A percentile compares a stretch with the other conserved stretches of the same genome.
Evolutionary conservation across 2,113 vertebrate genomes (phyloP).

Genomic region (Odocoileus hemionus): DNA sequence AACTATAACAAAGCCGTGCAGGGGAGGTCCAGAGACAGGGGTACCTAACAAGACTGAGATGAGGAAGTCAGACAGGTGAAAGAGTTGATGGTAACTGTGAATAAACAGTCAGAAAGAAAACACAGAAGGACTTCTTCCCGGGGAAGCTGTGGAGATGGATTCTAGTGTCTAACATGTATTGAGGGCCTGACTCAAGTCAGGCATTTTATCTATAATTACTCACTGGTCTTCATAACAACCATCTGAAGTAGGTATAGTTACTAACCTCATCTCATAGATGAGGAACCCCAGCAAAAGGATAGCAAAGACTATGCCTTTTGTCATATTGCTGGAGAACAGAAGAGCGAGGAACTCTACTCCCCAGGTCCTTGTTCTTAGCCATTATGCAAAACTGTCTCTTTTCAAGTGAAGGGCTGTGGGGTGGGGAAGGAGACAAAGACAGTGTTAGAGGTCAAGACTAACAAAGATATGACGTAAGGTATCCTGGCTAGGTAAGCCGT

Average conservation of each 20-base stretch:
- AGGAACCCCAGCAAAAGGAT: not conserved
- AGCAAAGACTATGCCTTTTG: not conserved
- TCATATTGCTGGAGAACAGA: not conserved
- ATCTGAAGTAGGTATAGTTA: not conserved
- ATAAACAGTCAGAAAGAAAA: not conserved
- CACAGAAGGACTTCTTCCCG: not conserved
- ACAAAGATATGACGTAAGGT: not conserved
- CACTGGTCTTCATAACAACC: not conserved
- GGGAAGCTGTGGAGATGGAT: not conserved
- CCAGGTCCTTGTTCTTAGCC: not conserved
- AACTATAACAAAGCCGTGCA: not conserved
- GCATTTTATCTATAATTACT: not conserved
- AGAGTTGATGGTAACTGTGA: not conserved
- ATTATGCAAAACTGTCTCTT: not conserved
- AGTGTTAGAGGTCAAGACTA: not conserved
- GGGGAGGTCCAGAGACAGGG: not conserved
- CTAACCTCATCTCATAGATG: not conserved
- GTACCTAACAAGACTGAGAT: not conserved
- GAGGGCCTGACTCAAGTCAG: not conserved
- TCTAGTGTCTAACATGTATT: not conserved
- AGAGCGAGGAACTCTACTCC: not conserved
- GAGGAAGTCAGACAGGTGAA: not conserved
- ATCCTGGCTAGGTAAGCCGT: not conserved
- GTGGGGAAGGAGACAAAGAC: not conserved
- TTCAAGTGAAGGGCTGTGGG: accelerated